Percentiles rank a stretch among this genome's conserved stretches.
Conservation (phyloP, 2,113 vertebrate species). For the Crotophaga sulcirostris region DNA sequence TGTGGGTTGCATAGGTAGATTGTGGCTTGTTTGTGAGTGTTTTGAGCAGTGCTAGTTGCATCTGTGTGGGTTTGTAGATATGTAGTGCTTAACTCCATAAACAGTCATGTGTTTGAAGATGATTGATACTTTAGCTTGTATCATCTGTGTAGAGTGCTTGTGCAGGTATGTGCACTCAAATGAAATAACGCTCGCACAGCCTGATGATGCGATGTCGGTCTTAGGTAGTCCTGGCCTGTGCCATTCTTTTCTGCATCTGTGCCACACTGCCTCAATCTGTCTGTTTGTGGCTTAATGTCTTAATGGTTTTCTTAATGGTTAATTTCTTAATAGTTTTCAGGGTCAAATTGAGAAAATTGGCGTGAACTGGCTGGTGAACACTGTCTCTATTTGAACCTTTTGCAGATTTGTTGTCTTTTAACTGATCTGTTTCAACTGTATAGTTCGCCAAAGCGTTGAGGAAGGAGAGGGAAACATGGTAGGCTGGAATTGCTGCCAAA, state of each 20-base stretch:
- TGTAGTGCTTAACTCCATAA: neutral
- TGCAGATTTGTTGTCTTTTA: neutral
- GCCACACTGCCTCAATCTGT: neutral
- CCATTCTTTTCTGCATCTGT: neutral
- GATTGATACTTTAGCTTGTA: neutral
- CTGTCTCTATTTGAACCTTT: neutral
- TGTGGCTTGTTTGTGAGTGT: constrained; percentile 42
- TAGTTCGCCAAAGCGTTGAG: neutral
- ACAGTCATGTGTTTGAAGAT: neutral
- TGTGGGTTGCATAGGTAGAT: constrained; percentile 39
- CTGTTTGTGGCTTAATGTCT: neutral
- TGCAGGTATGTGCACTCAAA: neutral
- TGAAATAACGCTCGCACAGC: neutral
- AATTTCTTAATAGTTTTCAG: neutral
- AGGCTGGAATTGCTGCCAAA: constrained; percentile 49
- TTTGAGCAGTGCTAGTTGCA: neutral
- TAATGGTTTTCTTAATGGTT: too few species aligned
- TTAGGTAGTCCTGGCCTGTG: neutral
- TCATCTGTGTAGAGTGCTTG: neutral
- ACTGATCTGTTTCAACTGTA: neutral
- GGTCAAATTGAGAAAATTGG: neutral
- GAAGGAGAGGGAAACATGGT: constrained; percentile 34
- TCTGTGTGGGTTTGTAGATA: neutral
- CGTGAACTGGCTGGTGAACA: neutral
- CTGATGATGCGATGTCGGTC: neutral